Conservation (phyloP, 2,888 invertebrate species). For the Lepidochitona cinerea region DNA sequence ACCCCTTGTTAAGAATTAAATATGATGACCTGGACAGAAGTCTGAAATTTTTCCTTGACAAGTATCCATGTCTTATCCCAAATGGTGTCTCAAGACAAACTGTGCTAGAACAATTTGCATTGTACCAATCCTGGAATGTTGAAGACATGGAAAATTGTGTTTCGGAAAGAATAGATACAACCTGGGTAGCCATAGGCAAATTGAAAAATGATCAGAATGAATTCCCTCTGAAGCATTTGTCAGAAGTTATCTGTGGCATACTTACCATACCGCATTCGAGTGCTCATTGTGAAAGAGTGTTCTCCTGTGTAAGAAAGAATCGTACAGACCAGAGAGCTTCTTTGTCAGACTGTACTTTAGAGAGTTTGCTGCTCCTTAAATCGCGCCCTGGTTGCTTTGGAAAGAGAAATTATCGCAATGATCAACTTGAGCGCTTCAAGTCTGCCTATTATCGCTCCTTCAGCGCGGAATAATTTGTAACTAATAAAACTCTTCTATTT, state of each 20-base stretch:
- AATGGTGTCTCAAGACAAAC: slow-evolving; percentile 3
- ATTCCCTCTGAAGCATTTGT: slow-evolving; percentile 15
- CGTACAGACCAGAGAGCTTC: slow-evolving; percentile 28
- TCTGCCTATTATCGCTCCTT: slow-evolving; percentile 2
- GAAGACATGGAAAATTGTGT: slow-evolving; percentile 9
- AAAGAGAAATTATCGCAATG: not conserved
- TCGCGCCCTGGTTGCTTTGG: slow-evolving; percentile 13
- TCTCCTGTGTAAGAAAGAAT: slow-evolving; percentile 34
- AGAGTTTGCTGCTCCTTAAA: slow-evolving; percentile 26
- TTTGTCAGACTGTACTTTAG: slow-evolving; percentile 23
- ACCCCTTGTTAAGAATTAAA: not conserved
- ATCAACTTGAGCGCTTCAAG: slow-evolving; percentile 1
- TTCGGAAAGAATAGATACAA: slow-evolving; percentile 22
- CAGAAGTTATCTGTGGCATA: slow-evolving; percentile 26
- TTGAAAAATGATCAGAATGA: slow-evolving; percentile 22
- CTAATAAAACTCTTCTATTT: too few relatives aligned
- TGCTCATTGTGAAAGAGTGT: slow-evolving; percentile 38
- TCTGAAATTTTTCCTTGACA: slow-evolving; percentile 21
- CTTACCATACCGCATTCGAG: slow-evolving; percentile 37
- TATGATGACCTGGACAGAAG: not conserved
- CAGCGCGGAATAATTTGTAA: not conserved
- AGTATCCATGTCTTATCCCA: slow-evolving; percentile 19
- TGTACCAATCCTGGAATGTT: slow-evolving; percentile 11
- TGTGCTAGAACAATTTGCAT: slow-evolving; percentile 26
- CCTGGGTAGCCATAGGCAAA: slow-evolving; percentile 21